These are phyloP conservation scores for Alloscopus bannaensis DNA, from an alignment of 2,888 invertebrate species.

Conservation along the genomic window DNA sequence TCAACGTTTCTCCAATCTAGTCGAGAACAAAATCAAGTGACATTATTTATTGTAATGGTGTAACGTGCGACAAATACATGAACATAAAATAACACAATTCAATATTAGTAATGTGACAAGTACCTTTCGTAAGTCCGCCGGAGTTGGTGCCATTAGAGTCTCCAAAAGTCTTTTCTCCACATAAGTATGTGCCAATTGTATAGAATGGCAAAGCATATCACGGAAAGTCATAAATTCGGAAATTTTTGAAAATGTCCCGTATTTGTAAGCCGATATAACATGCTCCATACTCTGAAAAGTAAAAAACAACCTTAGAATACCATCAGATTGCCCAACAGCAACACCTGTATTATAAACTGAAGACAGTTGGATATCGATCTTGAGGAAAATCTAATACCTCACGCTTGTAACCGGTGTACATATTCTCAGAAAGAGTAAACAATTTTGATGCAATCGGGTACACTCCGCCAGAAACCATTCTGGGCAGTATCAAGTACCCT, in stretches of 20 bases:
- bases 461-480: constrained; percentile 84
- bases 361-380: constrained; percentile 74
- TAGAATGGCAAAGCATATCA: constrained; percentile 86
- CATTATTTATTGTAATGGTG: no score
- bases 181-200: constrained; percentile 83
- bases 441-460: constrained; percentile 83
- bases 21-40: no score
- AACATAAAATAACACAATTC: no score
- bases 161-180: constrained; percentile 84
- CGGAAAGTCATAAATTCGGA: constrained; percentile 92
- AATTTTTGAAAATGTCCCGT: constrained; percentile 94
- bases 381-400: no score
- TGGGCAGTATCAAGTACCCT: constrained; percentile 83
- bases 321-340: not conserved
- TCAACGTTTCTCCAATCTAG: no score
- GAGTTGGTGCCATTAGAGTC: constrained; percentile 78
- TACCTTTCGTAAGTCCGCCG: constrained; percentile 19
- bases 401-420: constrained; percentile 91
- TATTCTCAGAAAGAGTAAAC: constrained; percentile 86
- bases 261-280: constrained; percentile 93
- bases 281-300: constrained; percentile 88
- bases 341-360: not conserved
- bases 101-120: no score
- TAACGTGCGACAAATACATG: no score
- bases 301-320: constrained; percentile 60